Conservation (phyloP, 2,797 vertebrate species). For the Poecile montanus region DNA sequence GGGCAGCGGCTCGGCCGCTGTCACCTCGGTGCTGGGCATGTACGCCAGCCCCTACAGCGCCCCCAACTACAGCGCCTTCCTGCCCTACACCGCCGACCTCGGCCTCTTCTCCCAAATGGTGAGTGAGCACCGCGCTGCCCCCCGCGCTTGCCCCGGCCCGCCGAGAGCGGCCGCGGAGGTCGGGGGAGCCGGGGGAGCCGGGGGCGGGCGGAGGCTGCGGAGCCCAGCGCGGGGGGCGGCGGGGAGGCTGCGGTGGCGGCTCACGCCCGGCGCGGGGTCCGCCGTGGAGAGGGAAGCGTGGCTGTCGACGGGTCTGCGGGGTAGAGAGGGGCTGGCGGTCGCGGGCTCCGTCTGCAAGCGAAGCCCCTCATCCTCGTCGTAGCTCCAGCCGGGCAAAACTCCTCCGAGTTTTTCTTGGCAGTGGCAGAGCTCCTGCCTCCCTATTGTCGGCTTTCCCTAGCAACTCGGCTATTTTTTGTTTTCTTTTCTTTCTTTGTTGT, state of each 20-base stretch:
- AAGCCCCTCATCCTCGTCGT: neutral
- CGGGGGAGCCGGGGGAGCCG: neutral
- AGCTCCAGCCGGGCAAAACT: neutral
- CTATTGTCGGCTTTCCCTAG: neutral
- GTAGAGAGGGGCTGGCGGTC: neutral
- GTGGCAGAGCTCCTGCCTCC: neutral
- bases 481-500: neutral
- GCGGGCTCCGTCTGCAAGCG: neutral
- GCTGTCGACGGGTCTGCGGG: neutral
- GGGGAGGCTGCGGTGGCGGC: neutral
- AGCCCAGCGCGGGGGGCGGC: neutral
- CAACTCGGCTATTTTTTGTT: neutral
- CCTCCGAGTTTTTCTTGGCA: neutral
- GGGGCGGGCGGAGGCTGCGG: neutral
- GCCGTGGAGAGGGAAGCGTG: neutral
- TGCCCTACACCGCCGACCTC: slow-evolving; percentile 94
- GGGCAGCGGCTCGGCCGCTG: slow-evolving; percentile 87
- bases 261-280: neutral
- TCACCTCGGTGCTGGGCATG: slow-evolving; percentile 94
- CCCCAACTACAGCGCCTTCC: slow-evolving; percentile 95
- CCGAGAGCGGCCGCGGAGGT: neutral
- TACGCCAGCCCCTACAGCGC: slow-evolving; percentile 92
- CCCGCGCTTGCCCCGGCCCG: neutral
- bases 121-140: neutral
- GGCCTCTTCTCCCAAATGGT: slow-evolving; percentile 93